Evolutionary conservation across 2,797 vertebrate genomes (phyloP).

Genomic region (Tangara arthus): DNA sequence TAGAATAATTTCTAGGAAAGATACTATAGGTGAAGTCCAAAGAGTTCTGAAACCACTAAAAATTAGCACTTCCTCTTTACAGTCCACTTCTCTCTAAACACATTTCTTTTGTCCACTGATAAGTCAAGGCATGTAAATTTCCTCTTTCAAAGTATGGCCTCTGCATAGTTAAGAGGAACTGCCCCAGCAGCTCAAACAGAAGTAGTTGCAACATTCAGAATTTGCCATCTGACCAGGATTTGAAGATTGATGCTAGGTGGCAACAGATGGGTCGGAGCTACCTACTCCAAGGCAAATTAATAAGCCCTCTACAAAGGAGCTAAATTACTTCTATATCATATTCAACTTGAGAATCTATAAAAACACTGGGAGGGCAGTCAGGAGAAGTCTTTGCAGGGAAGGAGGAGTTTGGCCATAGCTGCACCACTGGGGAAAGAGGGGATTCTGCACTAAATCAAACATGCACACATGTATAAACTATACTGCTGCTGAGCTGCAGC

Average conservation of each 20-base stretch:
- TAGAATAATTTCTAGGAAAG: background rate
- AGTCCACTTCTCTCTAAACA: background rate
- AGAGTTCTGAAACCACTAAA: background rate
- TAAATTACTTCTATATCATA: background rate
- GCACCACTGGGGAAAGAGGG: background rate
- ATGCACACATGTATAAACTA: fast-evolving
- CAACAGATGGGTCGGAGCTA: background rate
- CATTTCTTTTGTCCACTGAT: fast-evolving
- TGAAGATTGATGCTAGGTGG: background rate
- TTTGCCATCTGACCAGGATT: background rate
- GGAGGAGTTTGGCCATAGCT: background rate
- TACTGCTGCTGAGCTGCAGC: background rate
- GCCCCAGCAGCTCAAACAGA: background rate
- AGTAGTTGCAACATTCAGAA: background rate
- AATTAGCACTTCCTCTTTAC: background rate
- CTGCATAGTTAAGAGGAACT: background rate
- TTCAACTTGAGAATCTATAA: background rate
- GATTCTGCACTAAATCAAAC: background rate
- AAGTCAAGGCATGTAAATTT: background rate
- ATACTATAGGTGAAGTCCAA: background rate
- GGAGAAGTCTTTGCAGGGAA: background rate
- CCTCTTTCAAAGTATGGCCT: background rate
- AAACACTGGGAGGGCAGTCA: background rate
- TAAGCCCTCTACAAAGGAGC: background rate
- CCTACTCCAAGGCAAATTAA: background rate